These are phyloP conservation scores for Psilanteris sp. DNA, from an alignment of 1,140 invertebrate species.

Conservation along the genomic window DNA sequence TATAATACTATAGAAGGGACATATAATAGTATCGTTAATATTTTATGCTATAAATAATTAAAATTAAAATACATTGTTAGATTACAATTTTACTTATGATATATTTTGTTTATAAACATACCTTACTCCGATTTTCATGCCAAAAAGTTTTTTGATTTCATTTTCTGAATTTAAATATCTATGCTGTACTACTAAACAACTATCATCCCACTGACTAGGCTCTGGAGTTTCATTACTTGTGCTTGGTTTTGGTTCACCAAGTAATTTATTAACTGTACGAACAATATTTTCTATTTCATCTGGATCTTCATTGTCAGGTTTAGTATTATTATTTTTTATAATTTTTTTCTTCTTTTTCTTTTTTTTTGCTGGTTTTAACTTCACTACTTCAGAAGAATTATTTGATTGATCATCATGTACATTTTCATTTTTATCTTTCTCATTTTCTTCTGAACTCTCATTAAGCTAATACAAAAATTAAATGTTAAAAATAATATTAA, in stretches of 20 bases:
- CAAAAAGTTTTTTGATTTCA: slow-evolving; percentile 92
- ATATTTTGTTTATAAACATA: no score
- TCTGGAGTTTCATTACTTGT: slow-evolving; percentile 60
- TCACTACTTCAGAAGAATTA: slow-evolving; percentile 2
- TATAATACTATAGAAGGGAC: no score
- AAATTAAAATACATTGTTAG: no score
- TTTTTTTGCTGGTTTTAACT: slow-evolving; percentile 34
- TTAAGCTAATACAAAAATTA: slow-evolving; percentile 30
- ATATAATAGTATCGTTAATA: no score
- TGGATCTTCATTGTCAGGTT: slow-evolving; percentile 82
- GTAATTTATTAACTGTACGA: slow-evolving; percentile 86
- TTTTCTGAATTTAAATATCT: slow-evolving; percentile 91
- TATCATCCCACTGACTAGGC: slow-evolving; percentile 72
- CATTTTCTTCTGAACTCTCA: slow-evolving; percentile 27
- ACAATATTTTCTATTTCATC: slow-evolving; percentile 87
- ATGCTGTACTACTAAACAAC: slow-evolving; percentile 83
- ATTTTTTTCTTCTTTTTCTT: slow-evolving; percentile 45
- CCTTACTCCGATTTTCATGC: slow-evolving; percentile 87
- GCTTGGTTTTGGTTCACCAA: slow-evolving; percentile 81
- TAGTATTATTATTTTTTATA: slow-evolving; percentile 13
- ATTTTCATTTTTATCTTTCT: slow-evolving; percentile 5
- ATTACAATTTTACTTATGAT: no score
- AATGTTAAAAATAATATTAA: neutral
- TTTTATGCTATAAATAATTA: no score
- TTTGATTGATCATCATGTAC: neutral